Evolutionary conservation across 1,140 invertebrate species (phyloP), one percentile per base, ranked within the genome.

Genomic region (Liolophura sinensis): DNA sequence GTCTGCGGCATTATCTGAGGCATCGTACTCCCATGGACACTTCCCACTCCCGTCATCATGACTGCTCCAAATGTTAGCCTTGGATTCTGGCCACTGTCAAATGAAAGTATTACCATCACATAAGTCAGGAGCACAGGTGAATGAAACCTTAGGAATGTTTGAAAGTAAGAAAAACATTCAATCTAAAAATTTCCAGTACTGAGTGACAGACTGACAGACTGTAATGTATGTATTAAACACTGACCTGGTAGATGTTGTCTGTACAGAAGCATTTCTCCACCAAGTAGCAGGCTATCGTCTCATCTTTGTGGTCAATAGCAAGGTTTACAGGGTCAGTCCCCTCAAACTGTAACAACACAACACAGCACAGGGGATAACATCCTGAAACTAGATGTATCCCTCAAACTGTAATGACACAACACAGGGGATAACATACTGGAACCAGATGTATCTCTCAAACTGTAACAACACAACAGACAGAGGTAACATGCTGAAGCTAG

Each of bases 61-160:
- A 56, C 68, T 67, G 56, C 74, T 74, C 74, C 74, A 76, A 46
- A 67, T 66, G 50, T 76, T 72, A 69, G 72, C 74, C 6, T 63
- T 60, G 46, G 70, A 48, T 12, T 64, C 56, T 60, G 61, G 50
- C 48, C 61, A 69, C 73, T 75, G 56, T n/a, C 16, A 16, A 12
- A 57, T 3, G 20, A 6, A 18, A 57, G 31, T 14, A 27, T 57
- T 6, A 24, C 7, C 22, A 20, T 16, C 7, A 24, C 12, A 12
- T n/a, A 24, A 12, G 12, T 54, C 12, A 54, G 51, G 22, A 12
- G 14, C 24, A 57, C 5, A 4, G 7, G 22, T 5, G 31, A 9
- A 40, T 40, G 31, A 40, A 40, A 40, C 31, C 31, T 5, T 40
- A 40, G 31, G 31, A 40, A 40, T 40, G 31, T 3, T 3, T 40